A percentile compares a stretch with the other conserved stretches of the same genome.
phyloP scores from a whole-genome alignment of 2,113 vertebrate genomes.

The Hoplias malabaricus region DNA sequence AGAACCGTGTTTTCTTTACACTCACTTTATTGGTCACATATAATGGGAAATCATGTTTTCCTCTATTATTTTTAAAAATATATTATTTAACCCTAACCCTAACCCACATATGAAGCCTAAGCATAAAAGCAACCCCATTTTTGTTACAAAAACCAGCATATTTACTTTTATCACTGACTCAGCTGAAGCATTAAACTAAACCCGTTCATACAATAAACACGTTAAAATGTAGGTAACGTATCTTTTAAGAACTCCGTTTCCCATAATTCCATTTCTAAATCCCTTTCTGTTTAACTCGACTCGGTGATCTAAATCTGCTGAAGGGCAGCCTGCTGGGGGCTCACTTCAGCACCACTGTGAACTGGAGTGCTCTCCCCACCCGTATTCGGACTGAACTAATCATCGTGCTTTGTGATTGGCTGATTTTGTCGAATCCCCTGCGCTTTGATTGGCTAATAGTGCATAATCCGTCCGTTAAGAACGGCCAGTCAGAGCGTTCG shows the following conservation, averaged over 20 bases:
- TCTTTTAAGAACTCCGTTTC: slow-evolving; percentile 31
- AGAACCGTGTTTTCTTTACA: background rate
- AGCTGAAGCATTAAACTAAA: too few species aligned
- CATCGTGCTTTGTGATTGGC: background rate
- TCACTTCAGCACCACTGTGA: slow-evolving; percentile 61
- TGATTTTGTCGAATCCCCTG: too few species aligned
- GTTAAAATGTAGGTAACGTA: too few species aligned
- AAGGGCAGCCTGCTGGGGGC: slow-evolving; percentile 53
- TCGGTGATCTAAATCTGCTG: slow-evolving; percentile 60
- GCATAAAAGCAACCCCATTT: too few species aligned
- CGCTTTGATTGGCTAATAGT: too few species aligned
- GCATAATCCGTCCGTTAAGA: background rate
- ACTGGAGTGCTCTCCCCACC: background rate
- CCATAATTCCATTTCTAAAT: slow-evolving; percentile 39
- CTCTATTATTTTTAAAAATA: background rate
- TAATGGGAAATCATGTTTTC: too few species aligned
- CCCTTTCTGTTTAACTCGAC: slow-evolving; percentile 44
- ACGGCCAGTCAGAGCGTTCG: slow-evolving; percentile 53
- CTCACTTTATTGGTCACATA: background rate
- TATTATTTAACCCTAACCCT: background rate
- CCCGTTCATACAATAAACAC: too few species aligned
- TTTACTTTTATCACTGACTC: too few species aligned
- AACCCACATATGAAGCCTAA: too few species aligned
- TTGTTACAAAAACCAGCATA: too few species aligned
- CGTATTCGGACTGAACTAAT: background rate